Percentiles rank a stretch among this genome's conserved stretches.
phyloP scores from a whole-genome alignment of 2,797 vertebrate species.

The Crocodylus rhombifer region DNA sequence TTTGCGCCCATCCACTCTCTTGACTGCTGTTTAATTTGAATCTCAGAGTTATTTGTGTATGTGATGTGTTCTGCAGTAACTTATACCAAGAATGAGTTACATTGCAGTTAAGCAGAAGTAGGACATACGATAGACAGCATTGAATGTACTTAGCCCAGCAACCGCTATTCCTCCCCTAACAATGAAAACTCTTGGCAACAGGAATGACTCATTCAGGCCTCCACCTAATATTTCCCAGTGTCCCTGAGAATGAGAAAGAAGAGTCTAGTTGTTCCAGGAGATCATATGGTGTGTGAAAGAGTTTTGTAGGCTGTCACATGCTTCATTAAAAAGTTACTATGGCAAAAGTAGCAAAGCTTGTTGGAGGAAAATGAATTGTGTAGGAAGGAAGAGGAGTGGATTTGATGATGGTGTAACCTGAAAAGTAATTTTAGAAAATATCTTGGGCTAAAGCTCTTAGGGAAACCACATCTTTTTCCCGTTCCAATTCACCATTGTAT shows the following conservation, averaged over 20 bases:
- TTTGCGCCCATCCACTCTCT: background rate
- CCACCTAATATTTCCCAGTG: background rate
- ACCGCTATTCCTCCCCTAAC: background rate
- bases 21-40: background rate
- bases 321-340: background rate
- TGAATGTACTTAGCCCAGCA: background rate
- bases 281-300: background rate
- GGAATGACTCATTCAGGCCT: background rate
- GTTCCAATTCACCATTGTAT: background rate
- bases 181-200: background rate
- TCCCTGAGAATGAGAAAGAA: background rate
- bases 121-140: background rate
- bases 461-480: background rate
- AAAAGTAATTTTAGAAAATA: background rate
- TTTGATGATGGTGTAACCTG: background rate
- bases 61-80: background rate
- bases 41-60: background rate
- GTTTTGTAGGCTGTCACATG: background rate
- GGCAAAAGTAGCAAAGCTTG: background rate
- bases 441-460: background rate
- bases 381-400: background rate
- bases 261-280: background rate
- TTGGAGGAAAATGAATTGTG: background rate
- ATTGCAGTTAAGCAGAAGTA: background rate
- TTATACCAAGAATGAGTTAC: background rate